Conservation (phyloP, 2,797 vertebrate genomes). For the Otolemur crassicaudatus region DNA sequence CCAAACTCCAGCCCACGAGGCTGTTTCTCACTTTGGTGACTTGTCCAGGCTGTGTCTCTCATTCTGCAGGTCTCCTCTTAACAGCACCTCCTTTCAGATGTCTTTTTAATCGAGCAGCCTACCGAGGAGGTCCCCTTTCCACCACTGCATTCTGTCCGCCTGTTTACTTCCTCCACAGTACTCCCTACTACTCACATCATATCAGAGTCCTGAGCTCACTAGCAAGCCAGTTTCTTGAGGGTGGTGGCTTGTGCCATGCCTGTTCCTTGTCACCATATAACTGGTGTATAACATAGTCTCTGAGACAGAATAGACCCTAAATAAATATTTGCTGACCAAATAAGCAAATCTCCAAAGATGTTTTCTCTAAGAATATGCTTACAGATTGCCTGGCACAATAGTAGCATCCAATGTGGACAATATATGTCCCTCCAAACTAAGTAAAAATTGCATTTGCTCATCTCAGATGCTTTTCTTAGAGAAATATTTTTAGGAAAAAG, state of each 20-base stretch:
- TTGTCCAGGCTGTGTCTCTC: no score
- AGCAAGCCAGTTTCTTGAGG: background rate
- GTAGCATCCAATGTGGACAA: background rate
- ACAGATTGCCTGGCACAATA: background rate
- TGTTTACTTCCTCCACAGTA: rapidly evolving
- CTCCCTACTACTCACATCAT: no score
- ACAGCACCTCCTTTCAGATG: background rate
- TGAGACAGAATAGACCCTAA: no score
- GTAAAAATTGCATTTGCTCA: background rate
- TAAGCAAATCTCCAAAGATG: background rate
- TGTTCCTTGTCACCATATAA: background rate
- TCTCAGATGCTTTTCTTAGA: background rate
- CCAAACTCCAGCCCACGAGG: no score
- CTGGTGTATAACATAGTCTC: rapidly evolving
- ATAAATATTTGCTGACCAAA: background rate
- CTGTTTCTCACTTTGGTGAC: background rate
- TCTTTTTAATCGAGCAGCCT: no score
- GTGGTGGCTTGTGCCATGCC: rapidly evolving
- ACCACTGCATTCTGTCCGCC: rapidly evolving
- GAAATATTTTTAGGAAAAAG: background rate
- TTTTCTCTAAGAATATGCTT: background rate
- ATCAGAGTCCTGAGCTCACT: no score
- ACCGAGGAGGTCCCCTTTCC: rapidly evolving
- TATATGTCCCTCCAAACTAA: background rate
- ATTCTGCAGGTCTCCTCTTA: background rate